These are phyloP conservation scores for Pantala flavescens DNA, from an alignment of 1,140 invertebrate genomes.

Conservation along the genomic window DNA sequence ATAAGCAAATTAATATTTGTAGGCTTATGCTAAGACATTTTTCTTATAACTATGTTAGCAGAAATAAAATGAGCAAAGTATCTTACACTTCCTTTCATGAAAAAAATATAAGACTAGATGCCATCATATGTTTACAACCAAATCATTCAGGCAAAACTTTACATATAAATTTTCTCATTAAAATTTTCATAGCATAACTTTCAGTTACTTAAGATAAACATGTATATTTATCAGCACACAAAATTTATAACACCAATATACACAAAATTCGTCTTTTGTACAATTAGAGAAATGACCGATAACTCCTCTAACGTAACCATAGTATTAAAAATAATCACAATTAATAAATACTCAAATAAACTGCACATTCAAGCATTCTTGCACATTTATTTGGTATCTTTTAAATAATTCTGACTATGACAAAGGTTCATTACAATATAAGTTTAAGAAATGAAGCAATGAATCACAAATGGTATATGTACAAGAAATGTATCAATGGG, in stretches of 20 bases:
- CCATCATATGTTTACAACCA: not conserved
- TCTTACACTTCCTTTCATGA: not conserved
- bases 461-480: constrained; percentile 6
- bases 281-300: not conserved
- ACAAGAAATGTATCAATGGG: constrained; percentile 2
- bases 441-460: not conserved
- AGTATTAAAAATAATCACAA: not conserved
- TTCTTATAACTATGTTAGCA: not conserved
- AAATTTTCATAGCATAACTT: not conserved
- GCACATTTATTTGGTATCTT: constrained; percentile 4
- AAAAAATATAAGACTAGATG: constrained; percentile 1
- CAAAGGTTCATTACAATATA: not conserved
- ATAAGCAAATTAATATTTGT: not conserved
- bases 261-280: not conserved
- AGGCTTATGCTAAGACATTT: not conserved
- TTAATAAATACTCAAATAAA: not conserved
- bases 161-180: not conserved
- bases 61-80: constrained; percentile 1
- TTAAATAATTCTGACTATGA: constrained; percentile 4
- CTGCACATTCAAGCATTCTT: not conserved
- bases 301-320: not conserved
- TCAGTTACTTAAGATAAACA: not conserved
- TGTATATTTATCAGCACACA: not conserved
- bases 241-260: not conserved
- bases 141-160: not conserved